Percentiles rank a stretch among this genome's conserved stretches.
Conservation (phyloP, 2,113 vertebrate genomes). For the Bagarius yarrelli region DNA sequence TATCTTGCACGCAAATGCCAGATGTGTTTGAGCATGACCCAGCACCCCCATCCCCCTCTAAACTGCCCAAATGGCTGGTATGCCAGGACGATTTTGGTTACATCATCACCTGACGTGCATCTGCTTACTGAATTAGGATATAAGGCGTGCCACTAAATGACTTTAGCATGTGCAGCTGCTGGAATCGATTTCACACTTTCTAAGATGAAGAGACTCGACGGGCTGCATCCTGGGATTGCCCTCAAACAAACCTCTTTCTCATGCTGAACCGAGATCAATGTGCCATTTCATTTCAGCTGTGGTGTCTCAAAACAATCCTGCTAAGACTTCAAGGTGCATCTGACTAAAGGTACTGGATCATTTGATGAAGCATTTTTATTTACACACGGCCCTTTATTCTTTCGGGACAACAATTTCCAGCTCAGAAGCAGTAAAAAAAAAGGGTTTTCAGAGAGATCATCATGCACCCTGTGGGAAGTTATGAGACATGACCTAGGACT, state of each 20-base stretch:
- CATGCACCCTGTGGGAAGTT: slow-evolving; percentile 32
- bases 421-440: slow-evolving; percentile 27
- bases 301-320: slow-evolving; percentile 20
- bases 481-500: slow-evolving; percentile 56
- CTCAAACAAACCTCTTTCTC: slow-evolving; percentile 40
- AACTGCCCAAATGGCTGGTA: slow-evolving; percentile 56
- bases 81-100: slow-evolving; percentile 61
- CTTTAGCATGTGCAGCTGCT: slow-evolving; percentile 66
- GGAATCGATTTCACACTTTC: slow-evolving; percentile 72
- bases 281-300: not conserved
- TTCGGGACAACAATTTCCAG: slow-evolving; percentile 16
- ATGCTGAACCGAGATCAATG: not conserved
- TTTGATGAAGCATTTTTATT: slow-evolving; percentile 26
- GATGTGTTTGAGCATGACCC: slow-evolving; percentile 66
- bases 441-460: slow-evolving; percentile 36
- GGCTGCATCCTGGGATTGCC: slow-evolving; percentile 7
- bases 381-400: slow-evolving; percentile 28
- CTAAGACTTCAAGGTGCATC: slow-evolving; percentile 6
- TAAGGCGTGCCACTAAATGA: slow-evolving; percentile 68
- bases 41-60: slow-evolving; percentile 52
- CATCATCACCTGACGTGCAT: slow-evolving; percentile 62
- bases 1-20: slow-evolving; percentile 44
- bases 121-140: slow-evolving; percentile 71
- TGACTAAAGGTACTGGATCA: not conserved
- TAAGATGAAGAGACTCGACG: slow-evolving; percentile 13